Conservation (phyloP, 2,888 invertebrate genomes). For the Macrophya alboannulata region DNA sequence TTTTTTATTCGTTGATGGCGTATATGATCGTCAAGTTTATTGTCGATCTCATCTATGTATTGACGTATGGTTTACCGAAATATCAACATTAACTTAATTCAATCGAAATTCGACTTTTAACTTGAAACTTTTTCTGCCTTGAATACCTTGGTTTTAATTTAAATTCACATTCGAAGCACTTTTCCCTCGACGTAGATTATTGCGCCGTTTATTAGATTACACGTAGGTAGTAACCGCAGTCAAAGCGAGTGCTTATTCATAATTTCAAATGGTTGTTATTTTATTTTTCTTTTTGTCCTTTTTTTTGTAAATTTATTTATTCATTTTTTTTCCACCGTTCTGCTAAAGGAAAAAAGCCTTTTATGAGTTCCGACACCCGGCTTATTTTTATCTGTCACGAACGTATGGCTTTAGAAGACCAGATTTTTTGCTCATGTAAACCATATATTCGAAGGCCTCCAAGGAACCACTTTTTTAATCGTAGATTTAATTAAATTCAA, state of each 20-base stretch:
- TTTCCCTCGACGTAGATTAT: background rate
- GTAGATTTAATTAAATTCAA: background rate
- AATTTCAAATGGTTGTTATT: background rate
- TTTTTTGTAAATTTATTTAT: too few relatives aligned
- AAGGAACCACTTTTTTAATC: background rate
- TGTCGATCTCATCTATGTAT: background rate
- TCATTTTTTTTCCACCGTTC: background rate
- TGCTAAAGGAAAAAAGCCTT: conserved; percentile 1
- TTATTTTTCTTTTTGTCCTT: too few relatives aligned
- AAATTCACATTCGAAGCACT: conserved; percentile 11
- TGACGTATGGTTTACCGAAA: background rate
- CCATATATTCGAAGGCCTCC: background rate
- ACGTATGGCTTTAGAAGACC: background rate
- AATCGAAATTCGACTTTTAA: background rate
- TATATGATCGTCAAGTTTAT: background rate
- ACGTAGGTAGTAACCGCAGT: background rate
- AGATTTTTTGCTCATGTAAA: background rate
- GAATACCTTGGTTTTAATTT: conserved; percentile 16
- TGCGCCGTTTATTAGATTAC: background rate
- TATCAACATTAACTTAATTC: background rate
- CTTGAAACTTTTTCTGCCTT: background rate
- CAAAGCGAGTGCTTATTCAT: conserved; percentile 30
- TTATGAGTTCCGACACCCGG: background rate
- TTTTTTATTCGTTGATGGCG: background rate
- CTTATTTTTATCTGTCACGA: background rate